Evolutionary conservation across 2,888 invertebrate species (phyloP).

Genomic region (Punctoribates punctum): DNA sequence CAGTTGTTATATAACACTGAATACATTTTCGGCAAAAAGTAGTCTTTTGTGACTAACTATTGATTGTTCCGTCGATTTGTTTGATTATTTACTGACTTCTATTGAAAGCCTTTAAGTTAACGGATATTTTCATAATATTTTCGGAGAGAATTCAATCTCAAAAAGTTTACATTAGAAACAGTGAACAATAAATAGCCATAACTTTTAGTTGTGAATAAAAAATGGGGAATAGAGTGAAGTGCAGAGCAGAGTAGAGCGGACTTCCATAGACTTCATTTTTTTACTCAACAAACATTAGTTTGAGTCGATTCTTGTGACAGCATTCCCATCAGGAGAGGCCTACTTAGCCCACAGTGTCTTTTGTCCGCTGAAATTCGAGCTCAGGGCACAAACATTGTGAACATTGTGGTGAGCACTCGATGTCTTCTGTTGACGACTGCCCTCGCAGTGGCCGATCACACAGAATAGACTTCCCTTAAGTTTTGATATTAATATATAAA

Average conservation of each 20-base stretch:
- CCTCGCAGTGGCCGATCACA: constrained; percentile 25
- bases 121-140: constrained; percentile 29
- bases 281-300: constrained; percentile 25
- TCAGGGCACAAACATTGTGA: constrained; percentile 21
- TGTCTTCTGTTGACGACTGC: neutral
- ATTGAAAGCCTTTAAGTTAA: constrained; percentile 2
- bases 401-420: constrained; percentile 24
- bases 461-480: constrained; percentile 31
- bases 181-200: constrained; percentile 33
- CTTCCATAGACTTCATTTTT: constrained; percentile 2
- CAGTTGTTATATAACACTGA: constrained; percentile 2
- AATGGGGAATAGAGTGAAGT: neutral
- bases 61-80: constrained; percentile 1
- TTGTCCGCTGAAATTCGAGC: constrained; percentile 23
- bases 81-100: neutral
- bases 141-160: constrained; percentile 24
- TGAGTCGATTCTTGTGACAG: constrained; percentile 2
- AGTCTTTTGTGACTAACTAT: constrained; percentile 1
- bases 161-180: constrained; percentile 36
- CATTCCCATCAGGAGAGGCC: constrained; percentile 21
- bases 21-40: neutral
- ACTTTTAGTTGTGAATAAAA: constrained; percentile 19
- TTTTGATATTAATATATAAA: constrained; percentile 36
- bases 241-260: neutral
- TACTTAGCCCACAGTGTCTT: constrained; percentile 21